phyloP scores from a whole-genome alignment of 92 coral and sea anemone genomes.

The Epizoanthus rinbou region DNA sequence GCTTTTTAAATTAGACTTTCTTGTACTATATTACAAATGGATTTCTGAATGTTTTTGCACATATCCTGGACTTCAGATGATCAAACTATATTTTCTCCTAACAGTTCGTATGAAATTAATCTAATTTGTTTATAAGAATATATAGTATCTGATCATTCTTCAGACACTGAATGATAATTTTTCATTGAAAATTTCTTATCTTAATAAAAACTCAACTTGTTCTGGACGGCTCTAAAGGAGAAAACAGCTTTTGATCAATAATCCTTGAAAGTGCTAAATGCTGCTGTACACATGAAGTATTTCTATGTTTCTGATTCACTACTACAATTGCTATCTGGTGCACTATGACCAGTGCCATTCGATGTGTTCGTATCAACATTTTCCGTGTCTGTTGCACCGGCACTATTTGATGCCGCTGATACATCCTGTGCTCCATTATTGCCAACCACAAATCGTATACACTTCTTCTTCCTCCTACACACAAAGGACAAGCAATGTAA shows the following conservation, averaged over 20 bases:
- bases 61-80: conserved; percentile 8
- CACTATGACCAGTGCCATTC: conserved; percentile 29
- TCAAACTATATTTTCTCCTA: conserved; percentile 13
- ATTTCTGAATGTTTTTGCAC: background rate
- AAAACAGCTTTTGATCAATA: background rate
- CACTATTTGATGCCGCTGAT: conserved; percentile 57
- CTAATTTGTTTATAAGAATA: background rate
- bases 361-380: conserved; percentile 76
- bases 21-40: conserved; percentile 42
- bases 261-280: conserved; percentile 29
- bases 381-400: conserved; percentile 76
- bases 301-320: conserved; percentile 40
- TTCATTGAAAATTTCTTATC: conserved; percentile 1
- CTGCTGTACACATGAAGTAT: background rate
- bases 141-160: background rate
- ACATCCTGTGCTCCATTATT: conserved; percentile 77
- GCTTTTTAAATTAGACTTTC: conserved; percentile 37
- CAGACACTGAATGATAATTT: conserved; percentile 1
- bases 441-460: conserved; percentile 93
- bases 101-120: background rate
- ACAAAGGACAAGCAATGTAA: background rate
- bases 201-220: background rate
- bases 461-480: conserved; percentile 97
- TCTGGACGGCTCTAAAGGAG: background rate
- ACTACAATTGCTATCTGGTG: conserved; percentile 37